Base-by-base conservation (phyloP, 2,797 vertebrate species). In the Syndactyla subalaris region DNA sequence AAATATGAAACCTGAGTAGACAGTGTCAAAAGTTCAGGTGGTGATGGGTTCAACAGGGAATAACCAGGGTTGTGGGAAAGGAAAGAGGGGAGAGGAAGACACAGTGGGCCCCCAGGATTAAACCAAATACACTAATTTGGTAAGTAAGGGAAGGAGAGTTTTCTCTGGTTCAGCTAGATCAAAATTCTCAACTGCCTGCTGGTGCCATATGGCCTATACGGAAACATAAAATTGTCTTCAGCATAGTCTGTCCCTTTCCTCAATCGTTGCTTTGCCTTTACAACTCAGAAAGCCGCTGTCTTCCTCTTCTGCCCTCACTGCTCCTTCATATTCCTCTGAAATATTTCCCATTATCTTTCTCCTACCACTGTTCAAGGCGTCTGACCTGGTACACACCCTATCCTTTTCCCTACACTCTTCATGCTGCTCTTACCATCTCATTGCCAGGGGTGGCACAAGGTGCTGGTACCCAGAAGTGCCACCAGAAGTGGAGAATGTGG, bases 11-110 rank as follows among this genome's bases (percentile, higher is more conserved):
- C 45, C n/a, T 54, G 66, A 80, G 51, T 9, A 93, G 62, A 5
- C 24, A 4, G 71, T 61, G 91, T 92, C 92, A 80, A 75, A 96
- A 93, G 82, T 94, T 96, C 89, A 85, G 72, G 57, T 71, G 52
- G 14, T 22, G 30, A 65, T 39, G 38, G 32, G 14, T 85, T 87
- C 61, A 80, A 27, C 13, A 30, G 41, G 8, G 38, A 39, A 19
- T 51, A 74, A 58, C 30, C 10, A 8, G 34, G 13, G 41, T 22
- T 91, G 22, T 68, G 49, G n/a, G 61, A 62, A 59, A 79, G 32
- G 34, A 32, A 39, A 20, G 45, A 70, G 32, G 22, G 48, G 36
- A 92, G 36, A 73, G 38, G 29, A 73, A 38, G 32, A 39, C 0
- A 0, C 59, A 70, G 48, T 10, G 5, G 23, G 18, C 14, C n/a